Base-by-base conservation (phyloP, 2,888 invertebrate species). In the Epicampocera succincta region DNA sequence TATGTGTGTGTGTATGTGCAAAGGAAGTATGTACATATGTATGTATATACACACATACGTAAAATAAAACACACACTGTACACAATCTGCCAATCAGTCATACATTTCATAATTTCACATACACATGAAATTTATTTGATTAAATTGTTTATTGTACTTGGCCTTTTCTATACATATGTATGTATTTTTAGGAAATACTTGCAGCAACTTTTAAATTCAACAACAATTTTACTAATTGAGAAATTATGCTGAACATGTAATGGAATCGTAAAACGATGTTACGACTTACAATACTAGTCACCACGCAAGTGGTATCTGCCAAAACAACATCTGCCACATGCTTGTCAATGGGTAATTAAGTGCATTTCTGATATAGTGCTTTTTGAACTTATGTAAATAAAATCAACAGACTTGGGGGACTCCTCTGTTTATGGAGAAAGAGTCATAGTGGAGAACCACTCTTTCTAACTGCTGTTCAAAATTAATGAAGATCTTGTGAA, bases 161-260 rank as follows among this genome's bases (percentile, higher is more conserved):
- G 44, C n/a, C n/a, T 44, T 44, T 44, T 44, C 15, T 3, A 6
- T n/a, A 46, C 15, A 58, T 58, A 3, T 42, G 19, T 38, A 61
- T 66, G 71, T 72, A 68, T 48, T 77, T 50, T 81, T 74, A 69
- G 76, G 73, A 72, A 76, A 73, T 48, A 25, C 66, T 72, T 73
- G 54, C 72, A 69, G 74, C 40, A 66, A 61, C 29, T 56, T 56
- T 54, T 48, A 50, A 66, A 44, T 61, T 60, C 8, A 12, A 50
- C 2, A 12, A 11, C 3, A 50, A n/a, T 52, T 8, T 54, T 12
- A 17, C 17, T 21, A 9, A 40, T 52, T 40, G 13, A 15, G 17
- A 50, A 58, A 33, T 58, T 38, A 50, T 71, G 12, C 25, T 50
- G 15, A 60, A 60, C 15, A 15, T 60, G 25, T 52, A 12, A 44